phyloP scores from a whole-genome alignment of 2,797 vertebrate genomes.

The Emys orbicularis region DNA sequence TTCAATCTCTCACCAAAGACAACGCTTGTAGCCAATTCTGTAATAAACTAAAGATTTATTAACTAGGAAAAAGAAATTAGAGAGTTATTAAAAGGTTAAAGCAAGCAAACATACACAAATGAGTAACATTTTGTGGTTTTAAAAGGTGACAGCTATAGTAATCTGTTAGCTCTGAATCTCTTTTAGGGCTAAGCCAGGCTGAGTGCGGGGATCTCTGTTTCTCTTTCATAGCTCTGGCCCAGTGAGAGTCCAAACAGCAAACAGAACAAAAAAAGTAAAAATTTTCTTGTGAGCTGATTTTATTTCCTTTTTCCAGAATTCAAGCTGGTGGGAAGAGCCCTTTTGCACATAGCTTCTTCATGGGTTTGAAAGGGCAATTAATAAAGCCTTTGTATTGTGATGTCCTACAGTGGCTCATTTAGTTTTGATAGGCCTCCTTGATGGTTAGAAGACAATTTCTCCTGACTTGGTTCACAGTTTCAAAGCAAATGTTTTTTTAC shows the following conservation, averaged over 20 bases:
- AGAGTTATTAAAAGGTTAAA: background rate
- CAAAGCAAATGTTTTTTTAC: background rate
- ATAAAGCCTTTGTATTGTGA: background rate
- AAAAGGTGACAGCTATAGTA: background rate
- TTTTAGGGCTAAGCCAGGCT: background rate
- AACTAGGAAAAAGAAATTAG: background rate
- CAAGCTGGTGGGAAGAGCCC: no score
- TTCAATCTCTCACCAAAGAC: background rate
- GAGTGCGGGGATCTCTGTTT: no score
- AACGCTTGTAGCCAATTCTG: background rate
- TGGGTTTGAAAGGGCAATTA: background rate
- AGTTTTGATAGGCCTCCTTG: background rate
- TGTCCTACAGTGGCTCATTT: no score
- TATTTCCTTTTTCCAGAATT: no score
- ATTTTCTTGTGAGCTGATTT: no score
- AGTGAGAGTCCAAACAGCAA: no score
- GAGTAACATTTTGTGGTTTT: background rate
- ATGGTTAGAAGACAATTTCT: background rate
- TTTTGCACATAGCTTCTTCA: background rate
- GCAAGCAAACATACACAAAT: background rate
- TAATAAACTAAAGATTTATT: background rate
- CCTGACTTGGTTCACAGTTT: background rate
- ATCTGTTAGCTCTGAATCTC: no score
- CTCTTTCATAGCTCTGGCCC: no score
- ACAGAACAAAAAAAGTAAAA: no score